Conservation (phyloP, 1,140 invertebrate species). For the Cheumatopsyche charites region DNA sequence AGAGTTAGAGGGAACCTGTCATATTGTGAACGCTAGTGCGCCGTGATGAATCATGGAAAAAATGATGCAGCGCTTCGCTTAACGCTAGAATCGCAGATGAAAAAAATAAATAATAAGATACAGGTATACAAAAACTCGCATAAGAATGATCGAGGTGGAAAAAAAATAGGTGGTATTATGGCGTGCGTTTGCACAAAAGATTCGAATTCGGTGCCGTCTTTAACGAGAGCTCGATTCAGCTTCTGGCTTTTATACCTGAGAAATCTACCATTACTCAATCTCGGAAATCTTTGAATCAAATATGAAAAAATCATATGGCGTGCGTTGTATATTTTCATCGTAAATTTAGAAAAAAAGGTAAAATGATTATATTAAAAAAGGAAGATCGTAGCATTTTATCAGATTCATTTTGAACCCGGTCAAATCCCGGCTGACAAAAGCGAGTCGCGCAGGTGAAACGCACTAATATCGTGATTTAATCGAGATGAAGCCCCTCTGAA, state of each 20-base stretch:
- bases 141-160: background rate
- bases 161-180: conserved; percentile 16
- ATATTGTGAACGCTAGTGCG: background rate
- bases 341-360: no score
- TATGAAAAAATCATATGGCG: no score
- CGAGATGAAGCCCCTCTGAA: background rate
- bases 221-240: conserved; percentile 12
- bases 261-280: no score
- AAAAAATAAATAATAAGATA: conserved; percentile 10
- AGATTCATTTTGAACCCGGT: background rate
- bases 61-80: background rate
- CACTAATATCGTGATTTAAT: conserved; percentile 3
- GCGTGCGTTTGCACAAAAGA: conserved; percentile 7
- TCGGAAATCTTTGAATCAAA: no score
- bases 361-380: no score
- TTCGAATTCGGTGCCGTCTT: background rate
- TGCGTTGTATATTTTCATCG: no score
- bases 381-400: no score
- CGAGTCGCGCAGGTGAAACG: conserved; percentile 9
- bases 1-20: no score
- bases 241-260: background rate
- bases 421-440: conserved; percentile 1
- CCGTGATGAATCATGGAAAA: background rate
- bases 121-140: conserved; percentile 17
- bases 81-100: background rate